These are phyloP conservation scores for Drosophila bocki DNA, from an alignment of 1,140 invertebrate species.

Conservation along the genomic window DNA sequence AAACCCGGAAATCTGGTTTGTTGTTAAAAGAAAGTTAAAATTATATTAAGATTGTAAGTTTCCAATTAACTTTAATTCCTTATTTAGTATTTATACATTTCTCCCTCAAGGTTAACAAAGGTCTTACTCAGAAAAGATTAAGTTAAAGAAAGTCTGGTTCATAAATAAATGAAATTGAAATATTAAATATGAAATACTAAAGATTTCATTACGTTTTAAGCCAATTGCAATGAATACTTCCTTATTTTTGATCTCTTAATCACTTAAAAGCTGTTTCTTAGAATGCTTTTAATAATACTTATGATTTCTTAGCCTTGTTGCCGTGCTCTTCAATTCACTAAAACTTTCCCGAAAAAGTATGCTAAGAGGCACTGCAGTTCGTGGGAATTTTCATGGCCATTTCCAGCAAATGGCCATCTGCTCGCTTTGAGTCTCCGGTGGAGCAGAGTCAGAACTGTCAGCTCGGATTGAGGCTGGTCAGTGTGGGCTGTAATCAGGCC, in stretches of 20 bases:
- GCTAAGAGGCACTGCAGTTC: slow-evolving; percentile 5
- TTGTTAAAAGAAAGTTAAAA: neutral
- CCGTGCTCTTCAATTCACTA: neutral
- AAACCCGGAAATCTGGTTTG: neutral
- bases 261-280: neutral
- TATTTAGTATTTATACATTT: neutral
- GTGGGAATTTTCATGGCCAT: slow-evolving; percentile 23
- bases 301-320: slow-evolving; percentile 1
- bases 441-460: neutral
- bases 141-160: neutral
- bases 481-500: slow-evolving; percentile 16
- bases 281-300: neutral
- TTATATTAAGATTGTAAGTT: too few relatives aligned
- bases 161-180: neutral
- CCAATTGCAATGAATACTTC: neutral
- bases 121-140: neutral
- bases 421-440: neutral
- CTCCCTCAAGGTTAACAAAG: slow-evolving; percentile 4
- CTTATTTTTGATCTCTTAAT: neutral
- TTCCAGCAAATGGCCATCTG: slow-evolving; percentile 10
- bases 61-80: neutral
- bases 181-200: neutral
- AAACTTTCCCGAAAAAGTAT: slow-evolving; percentile 39
- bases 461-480: slow-evolving; percentile 17
- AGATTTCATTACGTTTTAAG: neutral